Base-by-base conservation (phyloP, 1,140 invertebrate genomes). In the Scaptomyza montana region DNA sequence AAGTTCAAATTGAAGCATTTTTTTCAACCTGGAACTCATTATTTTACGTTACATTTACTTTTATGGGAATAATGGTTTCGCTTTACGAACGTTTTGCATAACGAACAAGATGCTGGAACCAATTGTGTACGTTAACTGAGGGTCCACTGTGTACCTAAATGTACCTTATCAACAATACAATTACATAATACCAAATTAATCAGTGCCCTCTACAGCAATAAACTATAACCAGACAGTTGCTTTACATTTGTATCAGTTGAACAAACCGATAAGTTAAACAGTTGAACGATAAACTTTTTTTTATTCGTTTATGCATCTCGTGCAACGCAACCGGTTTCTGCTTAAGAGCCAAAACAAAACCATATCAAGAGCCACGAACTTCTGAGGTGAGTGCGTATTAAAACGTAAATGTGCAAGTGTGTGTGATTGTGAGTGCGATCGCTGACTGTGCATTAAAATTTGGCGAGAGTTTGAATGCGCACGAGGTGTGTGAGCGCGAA, bases 371-470 rank as follows among this genome's bases (percentile, higher is more conserved):
- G 33, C 33, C 33, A 36, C 33, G 8, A 36, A 36, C 33, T 36
- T 36, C 8, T 36, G 7, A 36, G 33, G 33, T 36, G 33, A 36
- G 33, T 36, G 33, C 39, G n/a, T 43, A 8, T 43, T 61, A 41
- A 21, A 16, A 13, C 8, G 46, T 16, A 16, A 16, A 16, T 16
- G 16, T 16, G 16, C 1, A 1, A 1, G 45, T 55, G 10, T 55
- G 12, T 55, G 16, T 39, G 9, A 10, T 5, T 39, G 13, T 12
- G 33, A 8, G 5, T n/a, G 51, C 13, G 54, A 59, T 59, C 64
- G 36, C 39, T 67, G 64, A 67, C 64, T 19, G 36, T 50, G 46
- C 64, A 43, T 39, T 8, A 64, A 16, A 57, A 39, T 57, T 9
- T 19, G 30, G 51, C 0, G 39, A 36, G 51, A 55, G 21, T 1